These are phyloP conservation scores for Colletes gigas DNA, from an alignment of 1,140 invertebrate species.

Conservation along the genomic window DNA sequence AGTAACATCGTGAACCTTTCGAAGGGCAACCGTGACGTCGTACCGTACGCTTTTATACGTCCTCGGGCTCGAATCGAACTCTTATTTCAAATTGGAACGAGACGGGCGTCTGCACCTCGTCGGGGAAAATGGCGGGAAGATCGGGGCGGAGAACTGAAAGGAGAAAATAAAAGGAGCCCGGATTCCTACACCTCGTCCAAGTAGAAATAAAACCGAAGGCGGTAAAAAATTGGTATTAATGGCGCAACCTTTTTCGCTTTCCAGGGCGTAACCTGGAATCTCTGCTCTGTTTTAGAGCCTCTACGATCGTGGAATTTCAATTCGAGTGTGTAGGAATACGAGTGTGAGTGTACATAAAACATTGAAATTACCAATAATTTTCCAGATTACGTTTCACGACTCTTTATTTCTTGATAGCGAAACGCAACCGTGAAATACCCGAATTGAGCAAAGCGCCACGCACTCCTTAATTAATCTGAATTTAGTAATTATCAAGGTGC, in stretches of 20 bases:
- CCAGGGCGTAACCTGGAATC: background rate
- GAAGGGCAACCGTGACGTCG: background rate
- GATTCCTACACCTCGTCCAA: background rate
- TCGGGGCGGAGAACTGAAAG: background rate
- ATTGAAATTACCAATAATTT: background rate
- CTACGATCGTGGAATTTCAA: conserved; percentile 3
- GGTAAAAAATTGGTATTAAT: conserved; percentile 52
- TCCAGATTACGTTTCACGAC: background rate
- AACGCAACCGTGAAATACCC: background rate
- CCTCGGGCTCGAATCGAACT: conserved; percentile 1
- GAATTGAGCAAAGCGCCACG: background rate
- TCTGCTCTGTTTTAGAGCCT: background rate
- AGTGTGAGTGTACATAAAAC: background rate
- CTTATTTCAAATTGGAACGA: conserved; percentile 20
- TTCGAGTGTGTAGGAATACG: background rate
- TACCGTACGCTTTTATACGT: conserved; percentile 22
- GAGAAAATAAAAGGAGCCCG: background rate
- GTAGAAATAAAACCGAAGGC: conserved; percentile 6
- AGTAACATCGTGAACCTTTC: conserved; percentile 2
- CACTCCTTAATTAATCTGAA: background rate
- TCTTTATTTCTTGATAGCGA: too few species aligned
- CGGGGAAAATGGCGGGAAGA: background rate
- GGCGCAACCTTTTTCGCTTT: background rate
- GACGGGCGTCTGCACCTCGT: background rate
- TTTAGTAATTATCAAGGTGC: conserved; percentile 6